Evolutionary conservation across 2,888 invertebrate genomes (phyloP), one percentile per base, ranked within the genome.

Genomic region (Ophonus ardosiacus): DNA sequence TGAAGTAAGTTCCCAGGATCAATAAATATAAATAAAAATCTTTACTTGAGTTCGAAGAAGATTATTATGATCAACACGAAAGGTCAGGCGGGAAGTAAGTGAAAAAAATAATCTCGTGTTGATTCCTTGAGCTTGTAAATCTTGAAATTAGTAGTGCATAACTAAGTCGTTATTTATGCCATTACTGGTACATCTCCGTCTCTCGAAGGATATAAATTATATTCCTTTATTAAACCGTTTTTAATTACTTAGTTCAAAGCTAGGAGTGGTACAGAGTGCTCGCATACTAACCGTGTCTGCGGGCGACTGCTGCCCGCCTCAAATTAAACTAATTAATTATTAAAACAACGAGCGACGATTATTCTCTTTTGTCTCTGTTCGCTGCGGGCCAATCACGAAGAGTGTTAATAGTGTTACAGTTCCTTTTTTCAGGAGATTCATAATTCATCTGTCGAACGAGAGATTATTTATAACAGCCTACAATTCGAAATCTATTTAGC

Each of bases 271-370:
- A 40, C 40, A 61, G 1, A 61, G 38, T 61, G 57, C 71, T 74
- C 71, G 71, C 71, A 74, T 74, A 74, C 40, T 74, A 74, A 78
- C n/a, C 56, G 78, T 57, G 57, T 80, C 80, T 40, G 59, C 80
- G n/a, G 61, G 80, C 80, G 78, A 82, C 74, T 40, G 59, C 31
- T 68, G 71, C 71, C 71, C 71, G 51, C 71, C 71, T 74, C 57
- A 82, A 82, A 82, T 82, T 82, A 68, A 82, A 82, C 74, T 82
- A 82, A 82, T 82, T 82, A 82, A 82, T 82, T 82, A 82, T 82
- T 82, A 56, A 82, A 74, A 82, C 82, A 82, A 82, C 82, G 51
- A 74, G 59, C 71, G 71, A 71, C 74, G 65, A 65, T 68, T 13
- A 65, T 68, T 68, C 68, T 43, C 56, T 51, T 65, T 51, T 65